phyloP scores from a whole-genome alignment of 2,888 invertebrate species.

The Altica lythri region DNA sequence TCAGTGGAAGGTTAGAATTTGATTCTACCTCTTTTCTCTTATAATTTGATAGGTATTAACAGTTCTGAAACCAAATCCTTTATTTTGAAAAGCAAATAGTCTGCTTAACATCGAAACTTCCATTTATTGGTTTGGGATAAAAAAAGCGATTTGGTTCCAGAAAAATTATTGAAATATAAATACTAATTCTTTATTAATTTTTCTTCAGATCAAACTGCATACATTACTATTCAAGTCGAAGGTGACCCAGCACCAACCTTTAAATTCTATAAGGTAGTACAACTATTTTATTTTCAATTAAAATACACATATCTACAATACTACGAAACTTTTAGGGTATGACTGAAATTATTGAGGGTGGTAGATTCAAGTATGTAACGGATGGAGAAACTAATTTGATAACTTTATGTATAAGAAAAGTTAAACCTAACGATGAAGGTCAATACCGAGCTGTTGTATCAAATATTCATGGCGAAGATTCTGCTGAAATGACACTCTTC shows the following conservation, averaged over 20 bases:
- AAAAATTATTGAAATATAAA: too few relatives aligned
- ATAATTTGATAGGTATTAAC: too few relatives aligned
- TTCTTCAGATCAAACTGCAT: constrained; percentile 83
- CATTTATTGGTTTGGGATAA: too few relatives aligned
- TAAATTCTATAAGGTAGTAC: constrained; percentile 84
- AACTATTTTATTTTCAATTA: too few relatives aligned
- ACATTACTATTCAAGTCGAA: constrained; percentile 90
- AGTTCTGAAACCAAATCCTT: too few relatives aligned
- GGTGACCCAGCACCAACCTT: constrained; percentile 94
- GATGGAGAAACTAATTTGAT: constrained; percentile 92
- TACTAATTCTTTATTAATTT: neutral
- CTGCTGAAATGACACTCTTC: constrained; percentile 93
- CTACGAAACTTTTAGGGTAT: constrained; percentile 70
- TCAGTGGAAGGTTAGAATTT: constrained; percentile 85
- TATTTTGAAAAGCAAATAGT: too few relatives aligned
- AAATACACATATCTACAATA: too few relatives aligned
- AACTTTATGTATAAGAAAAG: constrained; percentile 93
- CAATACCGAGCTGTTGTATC: constrained; percentile 91
- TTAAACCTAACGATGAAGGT: constrained; percentile 96
- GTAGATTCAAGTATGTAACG: constrained; percentile 92
- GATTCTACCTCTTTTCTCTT: too few relatives aligned
- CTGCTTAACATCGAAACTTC: too few relatives aligned
- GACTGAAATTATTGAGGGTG: constrained; percentile 91
- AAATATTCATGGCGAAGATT: constrained; percentile 94
- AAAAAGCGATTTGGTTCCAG: too few relatives aligned